Evolutionary conservation across 2,797 vertebrate genomes (phyloP), one percentile per base, ranked within the genome.

Genomic region (Enteromius viviparus): DNA sequence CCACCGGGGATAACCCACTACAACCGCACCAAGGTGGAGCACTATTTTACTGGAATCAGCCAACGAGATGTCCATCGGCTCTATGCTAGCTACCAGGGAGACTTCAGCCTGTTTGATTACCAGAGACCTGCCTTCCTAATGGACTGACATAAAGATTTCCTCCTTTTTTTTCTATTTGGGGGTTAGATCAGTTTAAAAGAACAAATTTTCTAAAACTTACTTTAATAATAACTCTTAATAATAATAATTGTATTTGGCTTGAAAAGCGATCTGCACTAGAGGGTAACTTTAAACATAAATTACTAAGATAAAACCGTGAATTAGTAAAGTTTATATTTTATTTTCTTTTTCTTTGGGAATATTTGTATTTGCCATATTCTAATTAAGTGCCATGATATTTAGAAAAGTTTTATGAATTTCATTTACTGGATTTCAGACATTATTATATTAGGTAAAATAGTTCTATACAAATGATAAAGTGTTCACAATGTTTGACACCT

Each of bases 71-170:
- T 97, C 87, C 93, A 92, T 6, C 96, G 96, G 17, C 96, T 99
- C 1, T 98, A 96, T 1, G 92, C 94, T 0, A 94, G 95, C 1
- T 99, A 97, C 85, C 94, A 96, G 90, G 97, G 96, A 0, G 98
- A 99, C 92, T 99, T 99, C 85, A 93, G 91, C 45, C 96, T 99
- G 51, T 99, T 99, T 78, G 97, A 97, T 29, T 99, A 99, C 89
- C 94, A 90, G 15, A 95, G 93, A 55, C 98, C 98, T 21, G 93
- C 96, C 76, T 99, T 99, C 89, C 91, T 99, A 90, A 93, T 99
- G 45, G 94, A 96, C 88, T 97, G 89, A 95, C n/a, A 8, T 40
- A 12, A 4, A 76, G 23, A 37, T 69, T 47, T 34, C 8, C 14
- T 68, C 64, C 6, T 49, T n/a, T 26, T 26, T 60, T 64, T 4